A percentile compares a stretch with the other conserved stretches of the same genome.
Conservation (phyloP, 2,113 vertebrate species). For the Tychaedon coryphoeus region DNA sequence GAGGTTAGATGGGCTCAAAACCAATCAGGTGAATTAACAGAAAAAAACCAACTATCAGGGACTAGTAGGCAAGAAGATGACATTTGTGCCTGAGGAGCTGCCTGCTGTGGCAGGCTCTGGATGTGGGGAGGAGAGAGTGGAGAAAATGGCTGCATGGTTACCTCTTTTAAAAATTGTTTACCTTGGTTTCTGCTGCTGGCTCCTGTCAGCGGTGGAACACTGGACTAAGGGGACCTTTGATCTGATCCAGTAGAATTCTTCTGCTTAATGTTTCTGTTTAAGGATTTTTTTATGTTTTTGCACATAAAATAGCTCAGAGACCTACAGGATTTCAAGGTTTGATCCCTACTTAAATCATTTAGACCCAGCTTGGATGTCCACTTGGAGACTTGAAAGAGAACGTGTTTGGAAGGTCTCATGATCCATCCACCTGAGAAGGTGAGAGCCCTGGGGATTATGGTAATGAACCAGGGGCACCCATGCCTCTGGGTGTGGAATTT, state of each 20-base stretch:
- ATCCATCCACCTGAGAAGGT: not conserved
- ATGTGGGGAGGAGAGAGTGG: not conserved
- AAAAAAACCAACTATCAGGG: not conserved
- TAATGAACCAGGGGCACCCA: not conserved
- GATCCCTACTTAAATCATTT: not conserved
- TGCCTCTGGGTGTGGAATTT: not conserved
- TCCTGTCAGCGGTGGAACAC: not conserved
- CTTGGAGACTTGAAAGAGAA: not conserved
- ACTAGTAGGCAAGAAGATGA: not conserved
- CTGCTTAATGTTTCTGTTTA: not conserved
- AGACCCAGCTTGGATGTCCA: not conserved
- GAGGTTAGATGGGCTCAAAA: not conserved
- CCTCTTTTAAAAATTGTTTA: not conserved
- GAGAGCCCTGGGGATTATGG: not conserved
- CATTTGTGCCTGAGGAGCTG: not conserved
- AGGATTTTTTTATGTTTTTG: not conserved
- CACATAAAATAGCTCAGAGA: not conserved
- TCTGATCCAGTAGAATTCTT: not conserved
- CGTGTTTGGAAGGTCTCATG: rapidly evolving
- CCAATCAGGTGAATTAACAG: not conserved
- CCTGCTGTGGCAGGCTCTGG: not conserved
- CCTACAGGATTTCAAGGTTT: not conserved
- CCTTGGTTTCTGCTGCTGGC: not conserved
- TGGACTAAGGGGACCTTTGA: not conserved
- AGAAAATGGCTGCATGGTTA: not conserved